A percentile compares a stretch with the other conserved stretches of the same genome.
Evolutionary conservation across 2,888 invertebrate genomes (phyloP).

Genomic region (Erebia aethiops): DNA sequence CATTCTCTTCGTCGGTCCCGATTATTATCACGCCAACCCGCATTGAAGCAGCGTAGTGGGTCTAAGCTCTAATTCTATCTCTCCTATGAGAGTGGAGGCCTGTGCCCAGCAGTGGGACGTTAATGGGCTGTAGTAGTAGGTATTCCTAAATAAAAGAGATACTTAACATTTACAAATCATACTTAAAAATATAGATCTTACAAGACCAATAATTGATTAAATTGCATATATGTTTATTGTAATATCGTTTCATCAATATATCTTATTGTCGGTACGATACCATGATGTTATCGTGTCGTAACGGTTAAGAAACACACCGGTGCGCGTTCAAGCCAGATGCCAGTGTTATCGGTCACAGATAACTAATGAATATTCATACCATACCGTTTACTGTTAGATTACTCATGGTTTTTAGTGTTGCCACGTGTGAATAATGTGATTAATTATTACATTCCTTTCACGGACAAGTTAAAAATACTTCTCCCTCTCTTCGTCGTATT

Average conservation of each 20-base stretch:
- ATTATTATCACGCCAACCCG: too few species aligned
- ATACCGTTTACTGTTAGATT: constrained; percentile 51
- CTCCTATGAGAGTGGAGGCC: too few species aligned
- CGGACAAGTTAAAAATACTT: neutral
- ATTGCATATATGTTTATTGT: neutral
- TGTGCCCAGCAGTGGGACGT: too few species aligned
- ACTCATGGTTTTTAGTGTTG: constrained; percentile 39
- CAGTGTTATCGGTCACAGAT: constrained; percentile 50
- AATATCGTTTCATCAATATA: neutral
- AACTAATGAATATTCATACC: constrained; percentile 55
- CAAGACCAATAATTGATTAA: too few species aligned
- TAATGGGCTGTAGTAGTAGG: too few species aligned
- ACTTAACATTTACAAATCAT: too few species aligned
- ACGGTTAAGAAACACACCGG: neutral
- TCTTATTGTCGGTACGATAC: neutral
- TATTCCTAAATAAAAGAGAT: too few species aligned
- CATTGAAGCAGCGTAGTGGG: too few species aligned
- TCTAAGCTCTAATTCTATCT: too few species aligned
- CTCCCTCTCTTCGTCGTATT: too few species aligned
- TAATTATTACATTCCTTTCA: constrained; percentile 3
- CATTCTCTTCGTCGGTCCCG: too few species aligned
- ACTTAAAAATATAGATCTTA: too few species aligned
- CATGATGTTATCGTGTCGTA: constrained; percentile 12
- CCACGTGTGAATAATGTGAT: constrained; percentile 34
- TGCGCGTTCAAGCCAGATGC: constrained; percentile 37